These are phyloP conservation scores for Hydropsyche tenuis DNA, from an alignment of 1,140 invertebrate genomes.

Conservation along the genomic window DNA sequence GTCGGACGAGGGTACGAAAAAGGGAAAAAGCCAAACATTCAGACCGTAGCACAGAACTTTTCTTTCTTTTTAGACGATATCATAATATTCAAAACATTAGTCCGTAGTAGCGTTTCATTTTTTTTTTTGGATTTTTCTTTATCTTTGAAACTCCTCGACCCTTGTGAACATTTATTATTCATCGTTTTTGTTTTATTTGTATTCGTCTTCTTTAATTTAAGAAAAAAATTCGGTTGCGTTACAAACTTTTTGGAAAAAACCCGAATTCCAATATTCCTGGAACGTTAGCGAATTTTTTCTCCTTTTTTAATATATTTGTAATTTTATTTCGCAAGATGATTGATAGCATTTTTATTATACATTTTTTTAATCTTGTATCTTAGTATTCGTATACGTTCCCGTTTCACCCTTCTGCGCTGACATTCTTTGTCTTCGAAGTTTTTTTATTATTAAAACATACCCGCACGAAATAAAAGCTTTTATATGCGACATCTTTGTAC, in stretches of 20 bases:
- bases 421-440: neutral
- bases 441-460: neutral
- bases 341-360: slow-evolving; percentile 9
- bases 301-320: too few relatives aligned
- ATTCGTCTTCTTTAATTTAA: neutral
- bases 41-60: neutral
- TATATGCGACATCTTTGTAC: too few relatives aligned
- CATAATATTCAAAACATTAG: slow-evolving; percentile 25
- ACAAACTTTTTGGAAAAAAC: too few relatives aligned
- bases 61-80: slow-evolving; percentile 6
- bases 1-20: neutral
- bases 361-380: slow-evolving; percentile 14
- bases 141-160: neutral
- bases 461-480: too few relatives aligned
- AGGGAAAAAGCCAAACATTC: slow-evolving; percentile 10
- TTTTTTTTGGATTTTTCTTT: slow-evolving; percentile 3
- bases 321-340: slow-evolving; percentile 3
- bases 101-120: neutral
- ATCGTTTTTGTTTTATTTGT: slow-evolving; percentile 14
- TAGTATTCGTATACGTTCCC: neutral
- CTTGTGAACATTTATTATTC: slow-evolving; percentile 8
- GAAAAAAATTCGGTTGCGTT: too few relatives aligned
- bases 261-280: too few relatives aligned
- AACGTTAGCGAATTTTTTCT: too few relatives aligned
- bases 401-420: neutral